Percentiles rank a stretch among this genome's conserved stretches.
Evolutionary conservation across 2,113 vertebrate genomes (phyloP).

Genomic region (Leucoraja erinaceus): DNA sequence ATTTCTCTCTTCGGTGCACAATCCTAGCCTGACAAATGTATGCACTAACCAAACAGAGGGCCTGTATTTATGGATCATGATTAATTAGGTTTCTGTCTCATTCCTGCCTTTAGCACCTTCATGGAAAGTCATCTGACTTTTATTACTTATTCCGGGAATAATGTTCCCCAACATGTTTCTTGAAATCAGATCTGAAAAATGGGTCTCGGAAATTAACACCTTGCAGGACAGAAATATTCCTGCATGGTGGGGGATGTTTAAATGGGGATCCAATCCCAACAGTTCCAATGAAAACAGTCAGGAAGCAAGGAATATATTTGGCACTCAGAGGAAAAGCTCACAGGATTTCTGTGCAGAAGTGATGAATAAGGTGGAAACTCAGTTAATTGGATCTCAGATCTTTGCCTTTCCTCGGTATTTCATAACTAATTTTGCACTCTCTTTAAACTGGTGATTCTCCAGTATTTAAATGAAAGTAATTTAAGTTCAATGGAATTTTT

Average conservation of each 20-base stretch:
- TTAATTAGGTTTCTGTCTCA: constrained; percentile 12
- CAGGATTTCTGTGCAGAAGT: not conserved
- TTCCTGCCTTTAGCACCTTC: not conserved
- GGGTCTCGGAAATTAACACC: constrained; percentile 18
- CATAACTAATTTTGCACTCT: not conserved
- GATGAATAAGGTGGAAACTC: not conserved
- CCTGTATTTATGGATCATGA: not conserved
- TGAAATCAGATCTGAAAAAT: constrained; percentile 15
- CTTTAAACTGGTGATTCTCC: not conserved
- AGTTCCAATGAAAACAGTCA: not conserved
- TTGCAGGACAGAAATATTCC: not conserved
- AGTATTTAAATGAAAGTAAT: not conserved
- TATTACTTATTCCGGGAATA: not conserved
- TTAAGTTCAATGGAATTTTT: not conserved
- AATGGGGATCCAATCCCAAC: not conserved
- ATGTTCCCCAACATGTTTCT: not conserved
- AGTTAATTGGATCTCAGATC: not conserved
- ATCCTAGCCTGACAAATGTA: not conserved
- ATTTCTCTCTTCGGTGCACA: not conserved
- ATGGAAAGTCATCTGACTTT: not conserved
- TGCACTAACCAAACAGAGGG: not conserved
- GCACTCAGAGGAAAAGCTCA: not conserved
- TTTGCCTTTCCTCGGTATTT: not conserved
- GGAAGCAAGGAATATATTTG: not conserved
- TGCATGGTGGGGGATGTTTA: not conserved